Conservation (phyloP, 2,888 invertebrate genomes). For the Tenodera sinensis region DNA sequence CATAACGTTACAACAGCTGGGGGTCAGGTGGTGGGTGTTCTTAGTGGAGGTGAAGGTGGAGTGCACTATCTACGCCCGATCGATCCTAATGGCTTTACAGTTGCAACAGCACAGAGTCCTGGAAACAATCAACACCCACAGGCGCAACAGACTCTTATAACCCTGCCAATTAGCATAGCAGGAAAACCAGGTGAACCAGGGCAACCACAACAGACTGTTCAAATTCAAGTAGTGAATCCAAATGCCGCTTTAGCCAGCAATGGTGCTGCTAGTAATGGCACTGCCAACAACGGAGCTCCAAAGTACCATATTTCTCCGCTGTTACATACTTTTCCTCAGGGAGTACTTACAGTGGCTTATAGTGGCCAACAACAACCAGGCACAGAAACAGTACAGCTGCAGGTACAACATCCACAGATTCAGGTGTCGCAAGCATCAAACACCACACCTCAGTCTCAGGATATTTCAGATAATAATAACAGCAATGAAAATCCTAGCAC, state of each 20-base stretch:
- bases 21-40: slow-evolving; percentile 62
- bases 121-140: slow-evolving; percentile 28
- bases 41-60: slow-evolving; percentile 67
- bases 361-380: slow-evolving; percentile 57
- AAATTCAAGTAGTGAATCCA: slow-evolving; percentile 70
- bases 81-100: slow-evolving; percentile 50
- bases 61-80: slow-evolving; percentile 70
- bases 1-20: slow-evolving; percentile 61
- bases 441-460: slow-evolving; percentile 22
- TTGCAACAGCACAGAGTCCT: slow-evolving; percentile 29
- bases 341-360: slow-evolving; percentile 72
- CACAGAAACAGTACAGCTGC: slow-evolving; percentile 42
- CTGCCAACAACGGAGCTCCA: slow-evolving; percentile 47
- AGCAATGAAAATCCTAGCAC: slow-evolving; percentile 42
- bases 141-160: slow-evolving; percentile 52
- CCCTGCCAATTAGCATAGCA: slow-evolving; percentile 74
- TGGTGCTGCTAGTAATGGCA: slow-evolving; percentile 39
- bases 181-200: slow-evolving; percentile 65
- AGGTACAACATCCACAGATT: slow-evolving; percentile 22
- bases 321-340: slow-evolving; percentile 70
- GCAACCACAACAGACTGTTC: slow-evolving; percentile 65
- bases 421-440: slow-evolving; percentile 15
- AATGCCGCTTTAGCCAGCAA: slow-evolving; percentile 41
- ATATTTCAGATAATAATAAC: slow-evolving; percentile 29
- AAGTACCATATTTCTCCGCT: slow-evolving; percentile 72